A percentile compares a stretch with the other conserved stretches of the same genome.
phyloP scores from a whole-genome alignment of 2,888 invertebrate species.

The Metallyticus violacea region DNA sequence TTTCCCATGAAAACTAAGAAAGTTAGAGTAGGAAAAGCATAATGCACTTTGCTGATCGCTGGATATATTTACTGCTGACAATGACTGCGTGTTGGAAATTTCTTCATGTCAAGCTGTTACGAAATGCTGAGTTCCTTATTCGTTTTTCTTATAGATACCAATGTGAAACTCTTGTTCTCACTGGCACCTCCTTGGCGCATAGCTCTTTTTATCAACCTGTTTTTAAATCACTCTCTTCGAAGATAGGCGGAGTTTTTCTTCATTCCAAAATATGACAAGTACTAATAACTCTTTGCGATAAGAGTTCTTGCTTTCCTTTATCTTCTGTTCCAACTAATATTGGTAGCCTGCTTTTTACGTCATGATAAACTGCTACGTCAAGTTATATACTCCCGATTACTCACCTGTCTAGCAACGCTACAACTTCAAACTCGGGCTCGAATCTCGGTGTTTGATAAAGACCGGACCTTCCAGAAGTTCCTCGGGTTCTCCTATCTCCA shows the following conservation, averaged over 20 bases:
- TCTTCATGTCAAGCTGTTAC: neutral
- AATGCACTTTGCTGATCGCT: no score
- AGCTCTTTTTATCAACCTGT: neutral
- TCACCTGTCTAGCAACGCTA: no score
- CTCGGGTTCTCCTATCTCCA: no score
- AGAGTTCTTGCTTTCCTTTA: neutral
- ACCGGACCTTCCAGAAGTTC: no score
- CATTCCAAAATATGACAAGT: neutral
- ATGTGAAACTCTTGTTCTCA: neutral
- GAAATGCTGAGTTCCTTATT: neutral
- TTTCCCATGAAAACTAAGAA: no score
- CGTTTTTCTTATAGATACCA: neutral
- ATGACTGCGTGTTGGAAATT: neutral
- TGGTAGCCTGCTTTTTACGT: neutral
- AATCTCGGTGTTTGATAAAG: no score
- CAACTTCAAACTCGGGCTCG: no score
- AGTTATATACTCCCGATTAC: neutral
- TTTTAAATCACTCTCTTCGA: neutral
- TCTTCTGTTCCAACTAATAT: neutral
- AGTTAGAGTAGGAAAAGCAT: no score
- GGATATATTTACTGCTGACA: no score
- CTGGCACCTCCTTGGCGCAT: neutral
- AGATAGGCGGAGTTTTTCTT: neutral
- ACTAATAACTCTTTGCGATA: neutral
- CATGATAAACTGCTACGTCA: neutral